A percentile compares a stretch with the other conserved stretches of the same genome.
Evolutionary conservation across 2,888 invertebrate species (phyloP).

Genomic region (Tachystola acroxantha): DNA sequence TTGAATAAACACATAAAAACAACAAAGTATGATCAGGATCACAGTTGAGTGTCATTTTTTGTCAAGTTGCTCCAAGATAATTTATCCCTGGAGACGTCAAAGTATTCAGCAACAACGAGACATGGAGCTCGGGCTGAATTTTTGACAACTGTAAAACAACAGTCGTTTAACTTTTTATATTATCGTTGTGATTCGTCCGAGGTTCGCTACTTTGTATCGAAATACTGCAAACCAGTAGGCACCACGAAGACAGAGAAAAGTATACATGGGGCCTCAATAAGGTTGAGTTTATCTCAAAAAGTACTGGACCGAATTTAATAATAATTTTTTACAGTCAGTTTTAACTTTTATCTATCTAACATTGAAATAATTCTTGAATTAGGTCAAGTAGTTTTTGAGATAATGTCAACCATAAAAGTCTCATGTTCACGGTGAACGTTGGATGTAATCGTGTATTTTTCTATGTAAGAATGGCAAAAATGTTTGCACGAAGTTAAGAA

Average conservation of each 20-base stretch:
- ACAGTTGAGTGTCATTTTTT: slow-evolving; percentile 22
- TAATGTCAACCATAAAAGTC: background rate
- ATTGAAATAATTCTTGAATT: too few species aligned
- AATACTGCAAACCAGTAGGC: background rate
- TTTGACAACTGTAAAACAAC: slow-evolving; percentile 52
- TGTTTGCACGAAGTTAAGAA: too few species aligned
- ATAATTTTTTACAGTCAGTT: too few species aligned
- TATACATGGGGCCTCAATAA: too few species aligned
- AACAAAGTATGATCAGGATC: slow-evolving; percentile 21
- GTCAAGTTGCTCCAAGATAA: slow-evolving; percentile 28
- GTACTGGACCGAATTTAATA: too few species aligned
- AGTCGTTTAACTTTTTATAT: slow-evolving; percentile 56
- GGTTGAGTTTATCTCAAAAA: too few species aligned
- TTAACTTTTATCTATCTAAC: too few species aligned
- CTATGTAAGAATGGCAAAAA: too few species aligned
- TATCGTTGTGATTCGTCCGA: slow-evolving; percentile 27
- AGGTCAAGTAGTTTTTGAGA: too few species aligned
- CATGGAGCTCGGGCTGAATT: slow-evolving; percentile 31
- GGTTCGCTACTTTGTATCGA: slow-evolving; percentile 4
- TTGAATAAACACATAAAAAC: slow-evolving; percentile 17
- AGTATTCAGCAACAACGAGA: slow-evolving; percentile 30
- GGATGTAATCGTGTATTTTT: too few species aligned
- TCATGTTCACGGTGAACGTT: too few species aligned
- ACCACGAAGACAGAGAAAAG: too few species aligned
- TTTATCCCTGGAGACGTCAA: slow-evolving; percentile 30